Conservation (phyloP, 2,113 vertebrate genomes). For the Cololabis saira region DNA sequence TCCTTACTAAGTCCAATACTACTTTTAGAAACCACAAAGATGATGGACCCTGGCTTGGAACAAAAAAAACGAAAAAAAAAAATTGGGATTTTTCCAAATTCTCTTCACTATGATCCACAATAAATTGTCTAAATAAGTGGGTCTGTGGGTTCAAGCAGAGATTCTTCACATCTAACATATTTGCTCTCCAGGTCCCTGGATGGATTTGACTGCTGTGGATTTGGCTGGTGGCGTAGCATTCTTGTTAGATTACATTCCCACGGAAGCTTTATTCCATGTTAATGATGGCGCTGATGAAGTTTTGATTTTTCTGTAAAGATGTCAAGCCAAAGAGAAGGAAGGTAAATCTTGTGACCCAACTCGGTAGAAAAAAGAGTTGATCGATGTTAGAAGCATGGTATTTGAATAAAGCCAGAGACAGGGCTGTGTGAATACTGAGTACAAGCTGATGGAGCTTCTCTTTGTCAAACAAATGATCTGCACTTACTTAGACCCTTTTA, state of each 20-base stretch:
- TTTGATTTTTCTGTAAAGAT: conserved; percentile 20
- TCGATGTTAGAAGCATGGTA: not conserved
- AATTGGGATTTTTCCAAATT: not conserved
- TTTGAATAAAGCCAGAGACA: not conserved
- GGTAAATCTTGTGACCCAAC: not conserved
- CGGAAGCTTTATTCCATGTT: not conserved
- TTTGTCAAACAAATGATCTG: too few relatives aligned
- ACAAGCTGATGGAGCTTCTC: not conserved
- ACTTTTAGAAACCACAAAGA: not conserved
- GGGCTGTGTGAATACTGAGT: not conserved
- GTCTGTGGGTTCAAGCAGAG: not conserved
- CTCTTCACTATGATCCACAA: not conserved
- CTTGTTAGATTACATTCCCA: not conserved
- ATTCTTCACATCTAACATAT: not conserved
- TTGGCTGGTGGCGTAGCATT: not conserved
- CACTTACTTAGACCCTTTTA: too few relatives aligned
- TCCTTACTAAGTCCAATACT: too few relatives aligned
- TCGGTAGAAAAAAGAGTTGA: conserved; percentile 4
- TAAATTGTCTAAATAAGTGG: not conserved
- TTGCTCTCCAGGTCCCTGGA: not conserved
- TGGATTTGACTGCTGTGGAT: conserved; percentile 1
- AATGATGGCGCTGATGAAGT: conserved; percentile 2
- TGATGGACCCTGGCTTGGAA: not conserved
- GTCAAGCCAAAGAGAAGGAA: not conserved
- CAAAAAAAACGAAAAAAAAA: not conserved